phyloP scores from a whole-genome alignment of 2,797 vertebrate genomes.

The Typhlichthys subterraneus region DNA sequence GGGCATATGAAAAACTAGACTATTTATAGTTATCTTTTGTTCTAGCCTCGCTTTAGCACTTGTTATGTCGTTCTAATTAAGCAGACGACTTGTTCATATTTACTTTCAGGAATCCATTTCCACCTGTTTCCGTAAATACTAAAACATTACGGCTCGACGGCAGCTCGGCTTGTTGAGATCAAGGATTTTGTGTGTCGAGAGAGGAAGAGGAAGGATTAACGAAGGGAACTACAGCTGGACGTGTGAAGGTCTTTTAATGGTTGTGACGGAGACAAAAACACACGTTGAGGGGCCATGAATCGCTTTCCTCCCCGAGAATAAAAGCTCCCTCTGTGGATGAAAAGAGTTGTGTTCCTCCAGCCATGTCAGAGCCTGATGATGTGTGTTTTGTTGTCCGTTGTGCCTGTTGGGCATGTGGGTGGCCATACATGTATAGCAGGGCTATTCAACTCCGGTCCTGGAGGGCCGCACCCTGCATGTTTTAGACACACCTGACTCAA shows the following conservation, averaged over 20 bases:
- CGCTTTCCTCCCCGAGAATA: conserved; percentile 28
- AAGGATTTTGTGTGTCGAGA: neutral
- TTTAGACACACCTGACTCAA: no score
- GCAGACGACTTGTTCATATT: no score
- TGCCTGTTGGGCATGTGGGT: conserved; percentile 69
- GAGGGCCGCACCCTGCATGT: no score
- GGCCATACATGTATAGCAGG: conserved; percentile 45
- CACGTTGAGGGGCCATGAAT: conserved; percentile 45
- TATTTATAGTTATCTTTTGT: no score
- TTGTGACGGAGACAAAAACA: conserved; percentile 40
- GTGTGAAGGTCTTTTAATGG: conserved; percentile 52
- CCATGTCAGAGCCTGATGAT: conserved; percentile 44
- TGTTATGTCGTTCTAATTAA: no score
- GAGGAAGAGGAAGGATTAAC: conserved; percentile 29
- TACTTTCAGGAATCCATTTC: no score
- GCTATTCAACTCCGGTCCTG: no score
- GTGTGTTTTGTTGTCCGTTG: conserved; percentile 61
- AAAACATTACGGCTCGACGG: no score
- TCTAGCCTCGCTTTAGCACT: no score
- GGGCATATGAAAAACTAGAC: no score
- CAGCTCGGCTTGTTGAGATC: neutral
- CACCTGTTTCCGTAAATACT: no score
- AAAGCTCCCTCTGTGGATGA: conserved; percentile 49
- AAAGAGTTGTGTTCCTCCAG: conserved; percentile 62
- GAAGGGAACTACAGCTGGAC: conserved; percentile 38